Base-by-base conservation (phyloP, 2,888 invertebrate species). In the Phorcus lineatus region DNA sequence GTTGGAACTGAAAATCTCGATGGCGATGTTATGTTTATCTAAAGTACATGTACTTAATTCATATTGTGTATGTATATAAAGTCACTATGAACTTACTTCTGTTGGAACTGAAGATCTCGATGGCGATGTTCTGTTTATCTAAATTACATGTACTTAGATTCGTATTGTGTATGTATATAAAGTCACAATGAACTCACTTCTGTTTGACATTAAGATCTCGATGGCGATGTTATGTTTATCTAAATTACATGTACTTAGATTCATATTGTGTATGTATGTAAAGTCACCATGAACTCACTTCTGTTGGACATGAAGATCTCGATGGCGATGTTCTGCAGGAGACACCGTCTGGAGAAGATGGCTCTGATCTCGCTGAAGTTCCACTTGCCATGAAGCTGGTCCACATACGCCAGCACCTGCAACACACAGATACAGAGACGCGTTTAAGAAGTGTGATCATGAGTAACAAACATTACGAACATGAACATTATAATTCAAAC, bases 301-400 rank as follows among this genome's bases (percentile, higher is more conserved):
- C 99, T 95, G 94, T 98, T 98, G 53, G 99, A 98, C 87, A 99
- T 95, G 94, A 99, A 99, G 93, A 99, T 97, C 94, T 99, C 99
- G 92, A 99, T 96, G 86, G 99, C 99, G 80, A 94, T 93, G 89
- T 98, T 99, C 94, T 99, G 99, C 88, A 99, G 95, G 79, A 99
- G 95, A 93, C 99, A 99, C 67, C 99, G 95, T 2, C 99, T 95
- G 13, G 98, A 97, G 95, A 99, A 99, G 91, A 99, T 98, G 83
- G 99, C 99, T 16, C 99, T 96, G 85, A 99, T 97, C 94, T 99
- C 99, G 88, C 97, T 97, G 95, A 99, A 99, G 94, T 99, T 98
- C 99, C 99, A 99, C 94, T 99, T 98, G 83, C 99, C 99, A 93
- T 99, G 99, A 74, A 99, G 95, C 93, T 98, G 97, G 93, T 99